These are phyloP conservation scores for Zoanthus solanderi DNA, from an alignment of 92 coral and sea anemone species.

Conservation along the genomic window DNA sequence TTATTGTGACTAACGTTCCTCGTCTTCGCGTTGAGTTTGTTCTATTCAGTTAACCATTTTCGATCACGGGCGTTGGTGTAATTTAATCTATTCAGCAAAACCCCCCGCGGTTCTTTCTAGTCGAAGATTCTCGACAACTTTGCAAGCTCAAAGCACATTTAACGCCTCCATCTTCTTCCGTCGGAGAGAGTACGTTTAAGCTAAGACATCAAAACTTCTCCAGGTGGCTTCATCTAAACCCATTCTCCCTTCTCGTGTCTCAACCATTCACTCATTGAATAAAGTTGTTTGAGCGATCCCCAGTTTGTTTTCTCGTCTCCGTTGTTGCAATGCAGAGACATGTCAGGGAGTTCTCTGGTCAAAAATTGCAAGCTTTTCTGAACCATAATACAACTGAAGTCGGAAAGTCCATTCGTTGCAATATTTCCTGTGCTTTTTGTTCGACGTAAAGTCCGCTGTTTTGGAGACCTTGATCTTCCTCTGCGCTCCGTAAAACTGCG, in stretches of 20 bases:
- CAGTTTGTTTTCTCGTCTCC: slow-evolving; percentile 55
- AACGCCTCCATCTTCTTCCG: not conserved
- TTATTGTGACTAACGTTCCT: not conserved
- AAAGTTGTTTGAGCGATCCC: slow-evolving; percentile 61
- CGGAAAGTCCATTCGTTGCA: slow-evolving; percentile 55
- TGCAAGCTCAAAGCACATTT: not conserved
- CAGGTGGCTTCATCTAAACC: slow-evolving; percentile 38
- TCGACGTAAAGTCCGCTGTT: slow-evolving; percentile 46
- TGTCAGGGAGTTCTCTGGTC: slow-evolving; percentile 57
- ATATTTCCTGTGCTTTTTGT: slow-evolving; percentile 27
- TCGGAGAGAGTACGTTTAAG: not conserved
- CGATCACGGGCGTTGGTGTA: not conserved
- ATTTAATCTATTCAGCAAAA: too few relatives aligned
- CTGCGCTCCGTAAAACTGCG: slow-evolving; percentile 56
- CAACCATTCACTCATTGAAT: slow-evolving; percentile 68
- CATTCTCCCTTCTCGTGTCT: slow-evolving; percentile 73
- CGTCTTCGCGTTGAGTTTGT: not conserved
- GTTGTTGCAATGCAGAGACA: slow-evolving; percentile 37
- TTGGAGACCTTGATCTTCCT: slow-evolving; percentile 39
- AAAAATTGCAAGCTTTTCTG: slow-evolving; percentile 68
- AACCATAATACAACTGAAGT: slow-evolving; percentile 67
- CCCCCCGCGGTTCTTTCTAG: not conserved
- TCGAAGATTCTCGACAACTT: not conserved
- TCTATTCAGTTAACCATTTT: not conserved
- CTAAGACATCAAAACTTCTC: not conserved